Conservation (phyloP, 2,888 invertebrate species). For the Gortyna flavago region DNA sequence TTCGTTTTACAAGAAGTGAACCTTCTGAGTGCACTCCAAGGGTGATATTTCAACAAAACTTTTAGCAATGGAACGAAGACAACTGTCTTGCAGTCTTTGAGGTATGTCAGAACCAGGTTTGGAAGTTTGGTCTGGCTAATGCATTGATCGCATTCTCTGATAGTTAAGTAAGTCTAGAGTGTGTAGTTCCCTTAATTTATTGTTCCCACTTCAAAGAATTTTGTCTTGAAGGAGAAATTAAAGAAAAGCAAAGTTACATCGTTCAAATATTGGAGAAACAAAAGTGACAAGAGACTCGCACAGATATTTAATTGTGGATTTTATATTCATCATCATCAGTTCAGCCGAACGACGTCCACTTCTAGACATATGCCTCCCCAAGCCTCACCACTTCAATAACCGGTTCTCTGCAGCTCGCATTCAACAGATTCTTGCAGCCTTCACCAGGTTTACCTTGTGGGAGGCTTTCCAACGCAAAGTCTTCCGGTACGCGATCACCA, state of each 20-base stretch:
- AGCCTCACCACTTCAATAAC: no score
- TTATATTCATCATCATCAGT: not conserved
- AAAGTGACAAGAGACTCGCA: not conserved
- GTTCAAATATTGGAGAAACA: not conserved
- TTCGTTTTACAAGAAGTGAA: not conserved
- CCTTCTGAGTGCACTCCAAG: not conserved
- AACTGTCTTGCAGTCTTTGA: conserved; percentile 37
- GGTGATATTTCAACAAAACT: conserved; percentile 29
- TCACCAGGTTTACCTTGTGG: no score
- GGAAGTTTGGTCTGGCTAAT: conserved; percentile 7
- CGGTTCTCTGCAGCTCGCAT: no score
- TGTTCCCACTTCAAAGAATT: not conserved
- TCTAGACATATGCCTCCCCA: no score
- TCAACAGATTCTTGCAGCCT: no score
- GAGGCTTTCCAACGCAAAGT: no score
- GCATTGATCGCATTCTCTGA: conserved; percentile 1
- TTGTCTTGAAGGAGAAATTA: not conserved
- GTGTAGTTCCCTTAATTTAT: not conserved
- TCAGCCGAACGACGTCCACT: no score
- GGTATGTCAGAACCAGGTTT: conserved; percentile 36
- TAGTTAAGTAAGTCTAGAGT: not conserved
- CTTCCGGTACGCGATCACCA: not conserved
- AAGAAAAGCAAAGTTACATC: not conserved
- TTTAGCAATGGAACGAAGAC: conserved; percentile 38
- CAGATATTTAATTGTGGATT: not conserved